Evolutionary conservation across 2,797 vertebrate species (phyloP).

Genomic region (Leptodactylus fallax): DNA sequence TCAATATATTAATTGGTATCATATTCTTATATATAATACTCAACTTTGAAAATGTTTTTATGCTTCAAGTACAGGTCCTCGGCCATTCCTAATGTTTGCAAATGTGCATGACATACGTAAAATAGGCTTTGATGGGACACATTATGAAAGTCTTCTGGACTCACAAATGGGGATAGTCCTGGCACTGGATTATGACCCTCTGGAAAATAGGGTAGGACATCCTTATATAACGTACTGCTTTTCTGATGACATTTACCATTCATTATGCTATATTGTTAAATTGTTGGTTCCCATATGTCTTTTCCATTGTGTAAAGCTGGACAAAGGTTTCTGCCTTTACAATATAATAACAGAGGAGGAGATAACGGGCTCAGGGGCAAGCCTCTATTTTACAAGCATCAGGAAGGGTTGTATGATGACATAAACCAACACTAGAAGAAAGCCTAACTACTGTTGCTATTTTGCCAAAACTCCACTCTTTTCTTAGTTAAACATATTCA

Average conservation of each 20-base stretch:
- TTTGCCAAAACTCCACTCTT: no score
- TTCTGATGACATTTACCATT: background rate
- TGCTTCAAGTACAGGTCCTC: constrained; percentile 78
- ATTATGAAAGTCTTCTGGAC: constrained; percentile 78
- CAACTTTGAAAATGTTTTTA: constrained; percentile 28
- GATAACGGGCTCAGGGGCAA: no score
- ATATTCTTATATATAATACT: constrained; percentile 4
- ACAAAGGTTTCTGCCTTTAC: no score
- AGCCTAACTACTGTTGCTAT: background rate
- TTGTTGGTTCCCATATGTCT: background rate
- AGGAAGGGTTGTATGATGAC: no score
- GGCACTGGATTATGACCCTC: constrained; percentile 90
- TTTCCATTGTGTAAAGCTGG: no score
- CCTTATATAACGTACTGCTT: constrained; percentile 29
- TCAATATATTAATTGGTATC: background rate
- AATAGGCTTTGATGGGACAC: constrained; percentile 82
- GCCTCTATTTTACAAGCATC: background rate
- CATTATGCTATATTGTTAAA: background rate
- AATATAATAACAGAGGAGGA: no score
- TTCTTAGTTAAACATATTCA: no score
- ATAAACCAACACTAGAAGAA: background rate
- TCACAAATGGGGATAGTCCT: constrained; percentile 85
- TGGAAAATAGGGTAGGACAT: constrained; percentile 84
- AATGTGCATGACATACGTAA: constrained; percentile 82
- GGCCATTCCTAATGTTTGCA: constrained; percentile 86